Conservation (phyloP, 2,113 vertebrate species). For the Geothlypis trichas region DNA sequence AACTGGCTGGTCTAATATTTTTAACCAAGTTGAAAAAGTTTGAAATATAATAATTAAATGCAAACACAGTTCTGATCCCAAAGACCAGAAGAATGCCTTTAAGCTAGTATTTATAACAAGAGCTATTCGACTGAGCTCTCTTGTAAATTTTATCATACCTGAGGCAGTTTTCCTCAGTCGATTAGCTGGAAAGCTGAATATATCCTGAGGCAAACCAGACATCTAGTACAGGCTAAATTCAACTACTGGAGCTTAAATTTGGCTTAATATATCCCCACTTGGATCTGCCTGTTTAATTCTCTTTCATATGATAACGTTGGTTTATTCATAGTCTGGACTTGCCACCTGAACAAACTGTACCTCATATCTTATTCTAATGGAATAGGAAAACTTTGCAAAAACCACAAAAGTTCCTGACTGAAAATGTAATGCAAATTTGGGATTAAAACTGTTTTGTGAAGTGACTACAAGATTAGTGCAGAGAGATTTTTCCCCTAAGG, state of each 20-base stretch:
- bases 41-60: constrained; percentile 80
- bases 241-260: constrained; percentile 87
- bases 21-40: constrained; percentile 74
- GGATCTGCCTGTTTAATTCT: constrained; percentile 87
- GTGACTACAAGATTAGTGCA: background rate
- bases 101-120: constrained; percentile 86
- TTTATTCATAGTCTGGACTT: constrained; percentile 75
- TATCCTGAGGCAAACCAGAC: constrained; percentile 88
- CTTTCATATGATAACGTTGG: constrained; percentile 79
- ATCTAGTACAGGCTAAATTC: constrained; percentile 85
- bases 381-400: constrained; percentile 68
- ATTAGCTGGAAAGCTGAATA: constrained; percentile 79
- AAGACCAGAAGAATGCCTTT: constrained; percentile 80
- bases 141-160: constrained; percentile 90
- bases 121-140: constrained; percentile 74
- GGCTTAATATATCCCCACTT: constrained; percentile 95
- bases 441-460: constrained; percentile 49
- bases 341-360: constrained; percentile 74
- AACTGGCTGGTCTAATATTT: constrained; percentile 65
- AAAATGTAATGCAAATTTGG: constrained; percentile 57
- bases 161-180: constrained; percentile 79
- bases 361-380: constrained; percentile 70
- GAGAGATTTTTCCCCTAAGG: constrained; percentile 16
- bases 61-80: constrained; percentile 77
- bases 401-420: constrained; percentile 57